These are phyloP conservation scores for Microctonus brassicae DNA, from an alignment of 2,888 invertebrate species.

Conservation along the genomic window DNA sequence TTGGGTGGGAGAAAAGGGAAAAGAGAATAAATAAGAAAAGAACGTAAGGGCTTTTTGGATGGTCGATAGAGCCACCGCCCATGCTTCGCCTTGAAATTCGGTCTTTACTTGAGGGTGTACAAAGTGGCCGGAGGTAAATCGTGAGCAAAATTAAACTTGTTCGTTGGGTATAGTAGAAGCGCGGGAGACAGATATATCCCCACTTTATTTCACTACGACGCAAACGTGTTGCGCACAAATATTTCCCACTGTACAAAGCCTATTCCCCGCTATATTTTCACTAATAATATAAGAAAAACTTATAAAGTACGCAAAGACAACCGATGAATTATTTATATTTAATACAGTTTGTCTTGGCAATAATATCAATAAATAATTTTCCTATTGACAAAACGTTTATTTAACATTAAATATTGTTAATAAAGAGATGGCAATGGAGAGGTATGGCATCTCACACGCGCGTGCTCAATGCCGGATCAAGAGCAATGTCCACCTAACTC, in stretches of 20 bases:
- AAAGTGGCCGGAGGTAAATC: constrained; percentile 29
- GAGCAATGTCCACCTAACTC: constrained; percentile 20
- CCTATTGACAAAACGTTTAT: constrained; percentile 44
- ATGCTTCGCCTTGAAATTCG: constrained; percentile 33
- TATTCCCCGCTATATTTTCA: constrained; percentile 28
- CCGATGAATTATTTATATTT: constrained; percentile 26
- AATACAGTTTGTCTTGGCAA: constrained; percentile 5
- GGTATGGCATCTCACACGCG: constrained; percentile 60
- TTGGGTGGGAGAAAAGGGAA: background rate
- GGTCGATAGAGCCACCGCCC: constrained; percentile 36
- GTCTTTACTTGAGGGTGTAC: constrained; percentile 35
- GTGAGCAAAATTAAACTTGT: constrained; percentile 38
- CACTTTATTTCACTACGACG: constrained; percentile 16
- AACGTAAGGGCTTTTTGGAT: constrained; percentile 18
- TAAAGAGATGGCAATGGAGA: constrained; percentile 51
- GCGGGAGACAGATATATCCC: constrained; percentile 27
- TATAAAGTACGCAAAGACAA: constrained; percentile 64
- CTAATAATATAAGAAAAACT: constrained; percentile 48
- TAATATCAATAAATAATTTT: constrained; percentile 16
- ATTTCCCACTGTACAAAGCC: constrained; percentile 22
- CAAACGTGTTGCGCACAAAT: constrained; percentile 38
- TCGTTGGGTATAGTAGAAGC: constrained; percentile 17
- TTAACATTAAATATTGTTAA: constrained; percentile 58
- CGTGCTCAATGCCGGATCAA: constrained; percentile 38
- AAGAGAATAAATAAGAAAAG: background rate